A percentile compares a stretch with the other conserved stretches of the same genome.
phyloP scores from a whole-genome alignment of 2,113 vertebrate species.

The Holacanthus passer region DNA sequence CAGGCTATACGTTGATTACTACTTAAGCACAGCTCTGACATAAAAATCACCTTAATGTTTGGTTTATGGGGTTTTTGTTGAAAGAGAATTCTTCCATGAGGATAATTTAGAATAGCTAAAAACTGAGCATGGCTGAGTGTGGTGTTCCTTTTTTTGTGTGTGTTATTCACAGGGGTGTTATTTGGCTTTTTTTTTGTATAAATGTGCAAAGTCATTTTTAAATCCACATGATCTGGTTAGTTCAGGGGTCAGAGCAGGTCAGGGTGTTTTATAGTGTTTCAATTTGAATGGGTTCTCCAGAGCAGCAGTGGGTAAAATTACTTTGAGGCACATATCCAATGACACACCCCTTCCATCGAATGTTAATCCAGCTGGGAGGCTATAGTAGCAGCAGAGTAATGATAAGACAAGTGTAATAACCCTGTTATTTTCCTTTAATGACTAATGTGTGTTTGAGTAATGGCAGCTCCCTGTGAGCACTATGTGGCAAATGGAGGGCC shows the following conservation, averaged over 20 bases:
- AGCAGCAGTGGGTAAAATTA: conserved; percentile 69
- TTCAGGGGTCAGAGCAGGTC: conserved; percentile 53
- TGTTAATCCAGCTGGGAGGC: conserved; percentile 61
- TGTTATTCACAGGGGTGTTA: conserved; percentile 37
- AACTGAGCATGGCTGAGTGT: conserved; percentile 9
- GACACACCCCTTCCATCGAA: conserved; percentile 64
- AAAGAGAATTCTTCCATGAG: conserved; percentile 40
- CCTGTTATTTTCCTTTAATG: conserved; percentile 69
- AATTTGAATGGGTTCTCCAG: conserved; percentile 59
- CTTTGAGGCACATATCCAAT: conserved; percentile 64
- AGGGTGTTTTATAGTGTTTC: conserved; percentile 64
- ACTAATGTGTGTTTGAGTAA: conserved; percentile 68
- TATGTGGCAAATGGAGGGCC: conserved; percentile 69
- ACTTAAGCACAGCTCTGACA: conserved; percentile 46
- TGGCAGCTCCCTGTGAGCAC: conserved; percentile 71
- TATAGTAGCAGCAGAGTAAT: conserved; percentile 59
- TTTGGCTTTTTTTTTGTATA: not conserved
- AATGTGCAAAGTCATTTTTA: conserved; percentile 8
- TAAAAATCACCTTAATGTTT: conserved; percentile 69
- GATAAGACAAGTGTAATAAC: conserved; percentile 72
- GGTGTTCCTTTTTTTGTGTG: not conserved
- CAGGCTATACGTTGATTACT: conserved; percentile 65
- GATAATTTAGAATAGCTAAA: conserved; percentile 49
- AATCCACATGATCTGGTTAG: conserved; percentile 30
- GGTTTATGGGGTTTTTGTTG: conserved; percentile 39